Base-by-base conservation (phyloP, 2,888 invertebrate genomes). In the Mellilla xanthometata region DNA sequence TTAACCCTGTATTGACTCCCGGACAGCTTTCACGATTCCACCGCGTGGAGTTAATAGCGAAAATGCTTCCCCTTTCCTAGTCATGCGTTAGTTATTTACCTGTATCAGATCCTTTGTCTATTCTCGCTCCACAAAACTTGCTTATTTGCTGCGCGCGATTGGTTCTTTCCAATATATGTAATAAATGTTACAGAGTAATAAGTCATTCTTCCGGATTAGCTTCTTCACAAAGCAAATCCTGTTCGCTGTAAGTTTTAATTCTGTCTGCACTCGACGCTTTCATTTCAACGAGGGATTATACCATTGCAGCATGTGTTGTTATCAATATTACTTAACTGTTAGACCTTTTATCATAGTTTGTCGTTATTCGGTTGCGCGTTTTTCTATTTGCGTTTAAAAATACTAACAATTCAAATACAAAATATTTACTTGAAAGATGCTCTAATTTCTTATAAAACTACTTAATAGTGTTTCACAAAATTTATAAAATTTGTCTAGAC, bases 61-160 rank as follows among this genome's bases (percentile, higher is more conserved):
- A 68, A 76, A 74, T 68, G 75, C 76, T 81, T 75, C 72, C 76
- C 67, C 65, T 65, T 63, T 62, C 70, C 70, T 62, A 78, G 69
- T 72, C 77, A 73, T 75, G 76, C 77, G 75, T 76, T n/a, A 72
- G 76, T 80, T 81, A 78, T 78, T 81, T 85, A 84, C 87, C 86
- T 86, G 84, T 82, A 78, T 82, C 74, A 68, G 78, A 81, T 78
- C 81, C 82, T 83, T 85, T 85, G 84, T 87, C 82, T 86, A 79
- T 84, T 86, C 76, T 80, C 81, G 84, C 81, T 83, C 65, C 78
- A 83, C 79, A 76, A 82, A 81, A 70, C 78, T 65, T 63, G 72
- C 70, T 80, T 85, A 86, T 87, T 87, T 82, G 73, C 73, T 80
- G 71, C 68, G 70, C 73, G 68, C 78, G 78, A 87, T 87, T 83